phyloP scores from a whole-genome alignment of 23 tunicate species.

The Trididemnum clinides region DNA sequence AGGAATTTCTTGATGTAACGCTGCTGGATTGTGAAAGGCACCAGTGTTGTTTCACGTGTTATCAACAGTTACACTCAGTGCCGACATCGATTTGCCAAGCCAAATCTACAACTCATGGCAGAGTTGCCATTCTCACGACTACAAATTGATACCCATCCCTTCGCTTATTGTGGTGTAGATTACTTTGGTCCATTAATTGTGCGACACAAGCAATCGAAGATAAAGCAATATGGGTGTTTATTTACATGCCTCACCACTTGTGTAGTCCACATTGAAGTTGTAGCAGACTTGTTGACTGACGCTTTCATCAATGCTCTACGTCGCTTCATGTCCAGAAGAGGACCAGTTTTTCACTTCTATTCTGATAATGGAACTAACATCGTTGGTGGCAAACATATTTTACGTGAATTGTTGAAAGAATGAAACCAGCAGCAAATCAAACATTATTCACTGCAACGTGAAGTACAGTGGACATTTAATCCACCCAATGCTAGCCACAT shows the following conservation, averaged over 20 bases:
- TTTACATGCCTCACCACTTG: conserved; percentile 45
- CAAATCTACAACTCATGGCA: conserved; percentile 47
- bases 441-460: neutral
- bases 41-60: too few species aligned
- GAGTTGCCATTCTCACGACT: conserved; percentile 5
- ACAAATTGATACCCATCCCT: neutral
- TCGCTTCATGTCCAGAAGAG: conserved; percentile 25
- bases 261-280: conserved; percentile 41
- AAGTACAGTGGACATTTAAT: neutral
- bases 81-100: too few species aligned
- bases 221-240: conserved; percentile 27
- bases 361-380: conserved; percentile 28
- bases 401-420: neutral
- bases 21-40: too few species aligned
- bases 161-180: neutral
- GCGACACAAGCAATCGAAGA: conserved; percentile 14
- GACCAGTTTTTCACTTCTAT: neutral
- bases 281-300: neutral
- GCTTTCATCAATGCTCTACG: conserved; percentile 35
- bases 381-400: conserved; percentile 21
- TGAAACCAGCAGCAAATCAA: conserved; percentile 3
- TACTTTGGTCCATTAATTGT: conserved; percentile 30
- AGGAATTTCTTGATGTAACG: too few species aligned
- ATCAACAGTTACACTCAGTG: too few species aligned
- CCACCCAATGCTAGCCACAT: neutral